phyloP scores from a whole-genome alignment of 1,140 invertebrate genomes.

The Drosophila ohnishii region DNA sequence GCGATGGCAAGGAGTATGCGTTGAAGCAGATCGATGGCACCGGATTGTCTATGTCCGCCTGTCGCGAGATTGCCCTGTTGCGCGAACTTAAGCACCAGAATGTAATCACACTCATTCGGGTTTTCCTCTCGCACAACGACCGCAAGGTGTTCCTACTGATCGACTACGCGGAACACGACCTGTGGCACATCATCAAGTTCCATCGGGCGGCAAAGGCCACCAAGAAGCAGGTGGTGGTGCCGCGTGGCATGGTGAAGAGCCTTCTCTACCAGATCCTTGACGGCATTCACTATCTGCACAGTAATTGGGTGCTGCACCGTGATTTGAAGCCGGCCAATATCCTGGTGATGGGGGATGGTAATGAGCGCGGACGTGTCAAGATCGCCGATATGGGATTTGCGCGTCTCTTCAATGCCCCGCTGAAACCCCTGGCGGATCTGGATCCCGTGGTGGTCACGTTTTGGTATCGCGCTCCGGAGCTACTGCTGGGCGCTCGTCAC shows the following conservation, averaged over 20 bases:
- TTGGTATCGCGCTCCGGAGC: constrained; percentile 99
- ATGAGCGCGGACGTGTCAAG: constrained; percentile 98
- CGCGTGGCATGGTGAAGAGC: constrained; percentile 99
- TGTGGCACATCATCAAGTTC: constrained; percentile 99
- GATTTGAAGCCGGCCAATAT: constrained; percentile 99
- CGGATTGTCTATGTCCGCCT: constrained; percentile 99
- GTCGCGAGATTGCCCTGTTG: constrained; percentile 99
- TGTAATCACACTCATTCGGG: constrained; percentile 98
- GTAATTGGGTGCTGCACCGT: constrained; percentile 99
- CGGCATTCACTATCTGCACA: constrained; percentile 99
- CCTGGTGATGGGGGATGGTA: constrained; percentile 99
- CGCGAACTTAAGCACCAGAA: constrained; percentile 99
- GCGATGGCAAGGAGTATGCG: constrained; percentile 96
- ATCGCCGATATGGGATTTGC: constrained; percentile 99
- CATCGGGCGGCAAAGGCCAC: constrained; percentile 99
- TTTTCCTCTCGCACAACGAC: constrained; percentile 98
- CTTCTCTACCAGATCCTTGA: constrained; percentile 99
- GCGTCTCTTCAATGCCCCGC: constrained; percentile 98
- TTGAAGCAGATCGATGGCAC: constrained; percentile 99
- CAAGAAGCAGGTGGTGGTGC: constrained; percentile 98
- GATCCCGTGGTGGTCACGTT: constrained; percentile 99
- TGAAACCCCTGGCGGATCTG: constrained; percentile 98
- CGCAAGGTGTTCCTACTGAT: constrained; percentile 99
- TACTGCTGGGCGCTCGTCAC: constrained; percentile 97
- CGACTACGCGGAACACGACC: constrained; percentile 99